Conservation (phyloP, 2,888 invertebrate species). For the Volucella inanis region DNA sequence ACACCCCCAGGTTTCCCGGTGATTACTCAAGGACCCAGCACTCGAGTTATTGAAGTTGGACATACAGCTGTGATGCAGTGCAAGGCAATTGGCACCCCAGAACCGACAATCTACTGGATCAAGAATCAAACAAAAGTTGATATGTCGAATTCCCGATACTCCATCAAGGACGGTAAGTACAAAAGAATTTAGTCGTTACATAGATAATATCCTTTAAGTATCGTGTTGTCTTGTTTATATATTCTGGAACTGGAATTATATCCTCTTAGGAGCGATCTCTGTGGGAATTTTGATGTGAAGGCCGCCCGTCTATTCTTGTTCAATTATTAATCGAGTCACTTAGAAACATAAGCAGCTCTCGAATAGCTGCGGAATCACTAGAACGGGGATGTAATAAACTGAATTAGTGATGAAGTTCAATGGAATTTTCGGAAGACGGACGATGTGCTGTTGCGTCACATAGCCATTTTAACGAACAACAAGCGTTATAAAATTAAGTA, state of each 20-base stretch:
- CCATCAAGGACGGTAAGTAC: slow-evolving; percentile 90
- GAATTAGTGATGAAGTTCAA: slow-evolving; percentile 37
- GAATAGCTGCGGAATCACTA: background rate
- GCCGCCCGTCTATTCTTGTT: slow-evolving; percentile 36
- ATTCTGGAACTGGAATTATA: background rate
- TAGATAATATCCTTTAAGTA: background rate
- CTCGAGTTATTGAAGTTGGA: slow-evolving; percentile 98
- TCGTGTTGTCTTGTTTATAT: too few species aligned
- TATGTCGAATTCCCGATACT: slow-evolving; percentile 92
- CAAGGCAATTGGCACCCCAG: slow-evolving; percentile 92
- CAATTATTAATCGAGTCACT: slow-evolving; percentile 66
- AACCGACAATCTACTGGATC: slow-evolving; percentile 94
- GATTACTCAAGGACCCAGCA: slow-evolving; percentile 93
- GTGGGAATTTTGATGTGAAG: background rate
- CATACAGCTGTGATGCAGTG: slow-evolving; percentile 95
- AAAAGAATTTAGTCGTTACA: background rate
- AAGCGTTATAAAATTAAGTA: slow-evolving; percentile 23
- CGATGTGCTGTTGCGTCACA: slow-evolving; percentile 35
- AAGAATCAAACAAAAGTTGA: slow-evolving; percentile 96
- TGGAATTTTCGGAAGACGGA: slow-evolving; percentile 27
- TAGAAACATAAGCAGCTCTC: background rate
- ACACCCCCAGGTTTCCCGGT: slow-evolving; percentile 96
- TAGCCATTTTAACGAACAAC: slow-evolving; percentile 6
- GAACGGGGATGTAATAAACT: background rate
- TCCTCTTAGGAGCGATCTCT: background rate